Percentiles rank a stretch among this genome's conserved stretches.
Conservation (phyloP, 2,113 vertebrate genomes). For the Hoplias malabaricus region DNA sequence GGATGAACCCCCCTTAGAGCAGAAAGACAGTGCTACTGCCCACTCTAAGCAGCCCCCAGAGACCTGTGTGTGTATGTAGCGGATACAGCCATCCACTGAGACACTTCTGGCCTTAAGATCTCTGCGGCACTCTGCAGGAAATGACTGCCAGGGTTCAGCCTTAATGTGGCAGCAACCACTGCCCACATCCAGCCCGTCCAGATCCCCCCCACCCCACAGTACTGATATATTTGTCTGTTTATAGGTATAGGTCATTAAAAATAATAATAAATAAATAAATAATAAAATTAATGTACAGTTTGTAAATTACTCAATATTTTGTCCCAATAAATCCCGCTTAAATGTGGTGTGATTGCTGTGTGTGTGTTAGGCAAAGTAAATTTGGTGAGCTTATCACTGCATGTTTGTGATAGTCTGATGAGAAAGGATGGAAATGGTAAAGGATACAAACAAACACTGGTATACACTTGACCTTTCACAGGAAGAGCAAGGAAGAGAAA, state of each 20-base stretch:
- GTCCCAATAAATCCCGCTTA: too few species aligned
- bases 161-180: too few species aligned
- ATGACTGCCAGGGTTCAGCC: slow-evolving; percentile 8
- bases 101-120: slow-evolving; percentile 36
- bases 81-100: background rate
- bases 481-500: background rate
- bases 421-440: too few species aligned
- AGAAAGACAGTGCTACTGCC: background rate
- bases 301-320: too few species aligned
- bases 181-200: background rate
- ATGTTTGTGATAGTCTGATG: too few species aligned
- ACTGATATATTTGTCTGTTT: background rate
- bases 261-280: too few species aligned
- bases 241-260: too few species aligned
- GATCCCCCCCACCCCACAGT: background rate
- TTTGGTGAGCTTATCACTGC: too few species aligned
- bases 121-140: slow-evolving; percentile 33
- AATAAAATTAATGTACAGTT: too few species aligned
- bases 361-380: too few species aligned
- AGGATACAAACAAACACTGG: background rate
- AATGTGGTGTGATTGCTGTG: too few species aligned
- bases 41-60: background rate
- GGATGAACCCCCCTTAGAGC: slow-evolving; percentile 33
- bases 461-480: background rate
- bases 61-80: background rate